Conservation (phyloP, 2,888 invertebrate genomes). For the Cryptocephalus primarius region DNA sequence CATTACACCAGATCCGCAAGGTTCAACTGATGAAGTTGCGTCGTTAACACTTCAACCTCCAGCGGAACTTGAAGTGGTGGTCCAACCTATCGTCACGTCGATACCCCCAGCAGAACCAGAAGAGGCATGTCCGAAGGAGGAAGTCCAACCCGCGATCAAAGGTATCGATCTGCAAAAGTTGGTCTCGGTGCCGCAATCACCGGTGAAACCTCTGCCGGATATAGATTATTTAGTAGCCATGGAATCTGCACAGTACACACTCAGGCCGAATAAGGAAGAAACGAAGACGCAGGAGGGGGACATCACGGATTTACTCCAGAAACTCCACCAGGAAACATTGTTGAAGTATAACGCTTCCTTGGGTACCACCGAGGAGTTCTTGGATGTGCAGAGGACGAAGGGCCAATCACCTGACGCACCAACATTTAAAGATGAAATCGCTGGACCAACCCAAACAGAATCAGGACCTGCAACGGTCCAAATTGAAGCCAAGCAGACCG, state of each 20-base stretch:
- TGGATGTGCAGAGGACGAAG: neutral
- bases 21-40: too few relatives aligned
- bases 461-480: neutral
- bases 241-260: neutral
- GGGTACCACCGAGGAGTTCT: neutral
- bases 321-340: constrained; percentile 9
- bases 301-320: constrained; percentile 1
- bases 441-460: constrained; percentile 11
- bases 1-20: too few relatives aligned
- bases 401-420: too few relatives aligned
- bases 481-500: neutral
- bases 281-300: constrained; percentile 2
- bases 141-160: neutral
- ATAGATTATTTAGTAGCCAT: constrained; percentile 11
- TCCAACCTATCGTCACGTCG: too few relatives aligned
- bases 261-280: too few relatives aligned
- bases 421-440: too few relatives aligned
- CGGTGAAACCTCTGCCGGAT: constrained; percentile 12
- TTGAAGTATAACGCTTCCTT: constrained; percentile 3
- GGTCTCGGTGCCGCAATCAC: constrained; percentile 6
- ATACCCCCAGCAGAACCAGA: neutral
- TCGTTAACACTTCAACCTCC: too few relatives aligned
- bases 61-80: too few relatives aligned
- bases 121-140: neutral
- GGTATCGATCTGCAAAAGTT: neutral